Conservation (phyloP, 2,797 vertebrate species). For the Ispidina lecontei region DNA sequence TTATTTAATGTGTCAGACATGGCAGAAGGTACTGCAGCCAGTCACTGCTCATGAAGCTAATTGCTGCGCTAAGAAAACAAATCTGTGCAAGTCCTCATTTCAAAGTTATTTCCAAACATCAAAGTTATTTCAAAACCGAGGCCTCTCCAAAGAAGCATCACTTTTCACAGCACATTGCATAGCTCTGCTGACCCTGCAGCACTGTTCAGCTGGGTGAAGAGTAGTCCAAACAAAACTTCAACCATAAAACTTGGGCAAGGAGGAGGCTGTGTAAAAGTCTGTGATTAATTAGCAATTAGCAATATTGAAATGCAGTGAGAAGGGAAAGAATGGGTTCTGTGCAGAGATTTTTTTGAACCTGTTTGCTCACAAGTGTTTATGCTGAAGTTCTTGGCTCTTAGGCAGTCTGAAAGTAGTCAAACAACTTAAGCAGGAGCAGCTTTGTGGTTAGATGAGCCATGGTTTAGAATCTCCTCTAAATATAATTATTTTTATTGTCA, state of each 20-base stretch:
- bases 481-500: neutral
- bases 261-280: neutral
- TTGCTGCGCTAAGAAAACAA: constrained; percentile 67
- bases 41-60: constrained; percentile 34
- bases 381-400: neutral
- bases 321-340: neutral
- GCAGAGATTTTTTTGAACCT: neutral
- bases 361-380: neutral
- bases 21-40: constrained; percentile 57
- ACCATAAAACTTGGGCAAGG: neutral
- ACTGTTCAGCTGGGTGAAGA: constrained; percentile 21
- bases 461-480: neutral
- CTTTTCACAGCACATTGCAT: constrained; percentile 20
- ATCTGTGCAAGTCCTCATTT: constrained; percentile 53
- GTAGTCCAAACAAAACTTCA: constrained; percentile 32
- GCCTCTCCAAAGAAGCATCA: constrained; percentile 34
- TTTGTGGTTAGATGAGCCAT: neutral
- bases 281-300: constrained; percentile 47
- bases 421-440: neutral
- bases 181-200: constrained; percentile 32
- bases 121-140: constrained; percentile 53
- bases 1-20: constrained; percentile 63
- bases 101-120: constrained; percentile 62
- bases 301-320: constrained; percentile 14
- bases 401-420: neutral